Conservation (phyloP, 30 jellyfish, hydroid and myxozoan genomes). For the Aurelia aurita complex sp. Pacific region DNA sequence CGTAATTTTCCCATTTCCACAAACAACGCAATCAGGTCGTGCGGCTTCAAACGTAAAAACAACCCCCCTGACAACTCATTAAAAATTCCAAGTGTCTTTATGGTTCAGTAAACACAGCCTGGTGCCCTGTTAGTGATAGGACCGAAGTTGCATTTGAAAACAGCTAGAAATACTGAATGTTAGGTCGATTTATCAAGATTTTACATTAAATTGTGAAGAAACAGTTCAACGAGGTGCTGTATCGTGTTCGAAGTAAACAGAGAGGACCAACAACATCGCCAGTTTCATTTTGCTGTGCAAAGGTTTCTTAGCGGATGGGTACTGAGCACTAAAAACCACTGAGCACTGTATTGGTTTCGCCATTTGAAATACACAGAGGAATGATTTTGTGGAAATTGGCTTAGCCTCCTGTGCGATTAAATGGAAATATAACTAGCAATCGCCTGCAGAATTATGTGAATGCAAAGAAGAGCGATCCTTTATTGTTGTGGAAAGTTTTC, state of each 20-base stretch:
- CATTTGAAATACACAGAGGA: background rate
- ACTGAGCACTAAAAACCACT: background rate
- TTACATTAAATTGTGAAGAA: no score
- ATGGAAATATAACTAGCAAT: background rate
- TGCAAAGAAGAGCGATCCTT: conserved; percentile 18
- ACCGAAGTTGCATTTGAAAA: conserved; percentile 27
- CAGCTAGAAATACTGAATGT: conserved; percentile 39
- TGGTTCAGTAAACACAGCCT: conserved; percentile 83
- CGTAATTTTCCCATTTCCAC: background rate
- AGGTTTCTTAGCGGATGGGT: background rate
- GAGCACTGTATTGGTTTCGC: background rate
- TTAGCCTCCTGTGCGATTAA: background rate
- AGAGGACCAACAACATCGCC: background rate
- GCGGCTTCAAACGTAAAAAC: background rate
- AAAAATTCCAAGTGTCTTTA: conserved; percentile 71
- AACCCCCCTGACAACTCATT: conserved; percentile 67
- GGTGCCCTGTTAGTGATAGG: conserved; percentile 69
- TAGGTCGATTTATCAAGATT: no score
- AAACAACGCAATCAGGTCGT: no score
- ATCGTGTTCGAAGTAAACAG: background rate
- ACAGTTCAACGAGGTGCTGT: background rate
- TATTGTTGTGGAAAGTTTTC: conserved; percentile 15
- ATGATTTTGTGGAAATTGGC: conserved; percentile 23
- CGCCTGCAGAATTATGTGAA: conserved; percentile 30
- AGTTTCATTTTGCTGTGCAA: conserved; percentile 3